Conservation (phyloP, 2,797 vertebrate genomes). For the Xiphophorus birchmanni region DNA sequence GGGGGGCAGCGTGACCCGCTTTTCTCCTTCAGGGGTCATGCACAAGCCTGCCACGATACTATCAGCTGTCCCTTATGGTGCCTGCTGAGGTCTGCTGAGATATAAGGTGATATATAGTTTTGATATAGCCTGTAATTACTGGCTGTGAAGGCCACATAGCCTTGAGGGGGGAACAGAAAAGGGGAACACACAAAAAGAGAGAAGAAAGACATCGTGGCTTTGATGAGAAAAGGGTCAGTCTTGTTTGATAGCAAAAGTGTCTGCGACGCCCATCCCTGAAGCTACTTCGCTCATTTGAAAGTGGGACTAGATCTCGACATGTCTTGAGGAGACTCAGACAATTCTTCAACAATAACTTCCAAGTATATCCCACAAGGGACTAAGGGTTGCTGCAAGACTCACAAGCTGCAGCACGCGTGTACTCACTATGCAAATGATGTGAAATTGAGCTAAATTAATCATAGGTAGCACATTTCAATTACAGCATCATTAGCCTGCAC, state of each 20-base stretch:
- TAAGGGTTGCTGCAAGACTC: constrained; percentile 33
- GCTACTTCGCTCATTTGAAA: constrained; percentile 34
- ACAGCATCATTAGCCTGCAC: constrained; percentile 43
- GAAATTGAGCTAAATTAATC: constrained; percentile 52
- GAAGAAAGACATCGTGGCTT: constrained; percentile 42
- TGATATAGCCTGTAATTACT: constrained; percentile 82
- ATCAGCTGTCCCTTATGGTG: constrained; percentile 76
- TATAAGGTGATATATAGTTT: constrained; percentile 80
- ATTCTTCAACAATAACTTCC: constrained; percentile 34
- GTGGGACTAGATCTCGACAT: constrained; percentile 32
- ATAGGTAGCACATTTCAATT: constrained; percentile 36
- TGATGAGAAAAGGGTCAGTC: constrained; percentile 70
- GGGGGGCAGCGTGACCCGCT: constrained; percentile 55
- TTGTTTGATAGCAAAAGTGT: constrained; percentile 62
- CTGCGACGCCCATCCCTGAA: constrained; percentile 27
- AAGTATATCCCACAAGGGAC: constrained; percentile 48
- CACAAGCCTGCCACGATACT: constrained; percentile 69
- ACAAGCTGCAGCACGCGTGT: constrained; percentile 21
- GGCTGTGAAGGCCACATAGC: constrained; percentile 74
- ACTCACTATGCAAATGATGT: constrained; percentile 43
- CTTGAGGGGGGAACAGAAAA: constrained; percentile 55
- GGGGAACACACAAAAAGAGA: constrained; percentile 29
- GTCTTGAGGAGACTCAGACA: constrained; percentile 23
- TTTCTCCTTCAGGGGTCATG: constrained; percentile 74
- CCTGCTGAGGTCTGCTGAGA: constrained; percentile 65